Percentiles rank a stretch among this genome's conserved stretches.
These are phyloP conservation scores for Sebastes matsubarae DNA, from an alignment of 2,797 vertebrate genomes.

Conservation along the genomic window DNA sequence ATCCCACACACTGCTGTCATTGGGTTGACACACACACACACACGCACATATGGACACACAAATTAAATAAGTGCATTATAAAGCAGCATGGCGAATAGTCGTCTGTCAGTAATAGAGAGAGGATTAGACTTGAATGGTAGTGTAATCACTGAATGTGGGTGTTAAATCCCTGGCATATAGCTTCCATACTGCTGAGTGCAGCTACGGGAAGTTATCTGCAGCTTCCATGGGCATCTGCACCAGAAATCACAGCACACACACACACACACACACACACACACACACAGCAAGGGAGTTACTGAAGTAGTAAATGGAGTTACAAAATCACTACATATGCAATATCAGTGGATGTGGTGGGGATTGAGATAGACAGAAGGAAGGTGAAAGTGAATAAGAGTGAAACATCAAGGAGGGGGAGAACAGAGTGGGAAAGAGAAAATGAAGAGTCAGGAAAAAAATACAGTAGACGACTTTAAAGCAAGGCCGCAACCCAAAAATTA, in stretches of 20 bases:
- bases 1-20: background rate
- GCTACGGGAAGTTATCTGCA: conserved; percentile 34
- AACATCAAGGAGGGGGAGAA: background rate
- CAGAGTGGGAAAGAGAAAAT: background rate
- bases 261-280: background rate
- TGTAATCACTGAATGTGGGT: conserved; percentile 45
- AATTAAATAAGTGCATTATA: conserved; percentile 32
- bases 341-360: background rate
- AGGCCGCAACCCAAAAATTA: background rate
- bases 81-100: conserved; percentile 15
- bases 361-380: background rate
- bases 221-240: conserved; percentile 12
- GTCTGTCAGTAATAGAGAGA: conserved; percentile 36
- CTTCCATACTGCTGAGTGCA: conserved; percentile 35
- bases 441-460: conserved; percentile 10
- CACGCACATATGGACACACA: conserved; percentile 13
- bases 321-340: conserved; percentile 24
- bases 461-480: background rate
- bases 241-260: background rate
- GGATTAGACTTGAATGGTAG: conserved; percentile 38
- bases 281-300: conserved; percentile 2
- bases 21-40: background rate
- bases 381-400: background rate
- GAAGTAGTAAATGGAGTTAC: conserved; percentile 14
- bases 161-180: conserved; percentile 46